These are phyloP conservation scores for Zalophus californianus DNA, from an alignment of 2,797 vertebrate species.

Conservation along the genomic window DNA sequence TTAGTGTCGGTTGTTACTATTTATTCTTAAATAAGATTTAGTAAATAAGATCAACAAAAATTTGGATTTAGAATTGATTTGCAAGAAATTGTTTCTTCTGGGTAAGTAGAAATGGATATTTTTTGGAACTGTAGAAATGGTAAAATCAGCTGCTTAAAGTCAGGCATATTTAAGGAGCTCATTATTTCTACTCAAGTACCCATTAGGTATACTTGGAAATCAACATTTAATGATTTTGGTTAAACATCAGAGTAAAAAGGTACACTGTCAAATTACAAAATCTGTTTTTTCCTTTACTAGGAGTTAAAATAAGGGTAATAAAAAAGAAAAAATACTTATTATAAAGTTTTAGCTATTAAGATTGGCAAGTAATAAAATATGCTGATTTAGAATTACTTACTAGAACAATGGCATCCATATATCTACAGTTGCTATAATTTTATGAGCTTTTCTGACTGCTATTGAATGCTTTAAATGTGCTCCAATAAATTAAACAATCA, in stretches of 20 bases:
- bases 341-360: not conserved
- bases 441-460: slow-evolving; percentile 25
- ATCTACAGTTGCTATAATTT: not conserved
- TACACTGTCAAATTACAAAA: not conserved
- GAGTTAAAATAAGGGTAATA: not conserved
- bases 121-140: not conserved
- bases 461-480: not conserved
- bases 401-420: not conserved
- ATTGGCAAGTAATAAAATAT: not conserved
- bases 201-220: slow-evolving; percentile 62
- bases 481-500: slow-evolving; percentile 43
- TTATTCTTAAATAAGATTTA: not conserved
- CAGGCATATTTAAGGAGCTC: slow-evolving; percentile 75
- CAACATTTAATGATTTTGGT: slow-evolving; percentile 62
- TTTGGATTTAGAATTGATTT: slow-evolving; percentile 36
- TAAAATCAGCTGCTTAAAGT: slow-evolving; percentile 44
- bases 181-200: slow-evolving; percentile 51
- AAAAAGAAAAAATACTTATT: not conserved
- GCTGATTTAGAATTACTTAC: slow-evolving; percentile 46
- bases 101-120: not conserved
- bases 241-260: slow-evolving; percentile 57
- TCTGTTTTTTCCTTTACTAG: slow-evolving; percentile 15
- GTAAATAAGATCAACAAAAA: not conserved
- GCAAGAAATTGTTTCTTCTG: not conserved
- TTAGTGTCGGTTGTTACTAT: not conserved